These are phyloP conservation scores for Calcarius lapponicus DNA, from an alignment of 2,797 vertebrate species.

Conservation along the genomic window DNA sequence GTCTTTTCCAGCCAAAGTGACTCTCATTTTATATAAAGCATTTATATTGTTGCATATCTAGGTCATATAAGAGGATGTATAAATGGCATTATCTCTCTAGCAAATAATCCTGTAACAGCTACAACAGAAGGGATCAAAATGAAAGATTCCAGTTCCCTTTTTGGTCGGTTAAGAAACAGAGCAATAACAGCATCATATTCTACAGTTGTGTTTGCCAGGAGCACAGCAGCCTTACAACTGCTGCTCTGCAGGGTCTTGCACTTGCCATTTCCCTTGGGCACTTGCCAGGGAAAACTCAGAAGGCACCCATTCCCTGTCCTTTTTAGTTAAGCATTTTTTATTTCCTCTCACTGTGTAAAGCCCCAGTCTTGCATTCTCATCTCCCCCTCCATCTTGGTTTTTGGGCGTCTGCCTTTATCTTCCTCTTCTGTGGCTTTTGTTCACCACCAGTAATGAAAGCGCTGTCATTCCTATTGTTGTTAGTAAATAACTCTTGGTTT, in stretches of 20 bases:
- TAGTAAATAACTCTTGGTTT: not conserved
- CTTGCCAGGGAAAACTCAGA: not conserved
- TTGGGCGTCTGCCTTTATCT: not conserved
- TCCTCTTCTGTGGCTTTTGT: not conserved
- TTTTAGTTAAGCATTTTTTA: not conserved
- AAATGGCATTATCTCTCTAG: not conserved
- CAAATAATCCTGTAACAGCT: not conserved
- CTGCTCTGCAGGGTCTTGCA: not conserved
- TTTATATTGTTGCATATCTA: not conserved
- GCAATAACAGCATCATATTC: not conserved
- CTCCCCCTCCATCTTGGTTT: not conserved
- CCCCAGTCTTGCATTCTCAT: not conserved
- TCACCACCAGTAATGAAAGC: not conserved
- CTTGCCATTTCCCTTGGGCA: not conserved
- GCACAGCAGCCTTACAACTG: not conserved
- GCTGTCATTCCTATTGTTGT: not conserved
- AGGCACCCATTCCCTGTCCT: not conserved
- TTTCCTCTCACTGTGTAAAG: not conserved
- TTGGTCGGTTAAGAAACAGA: not conserved
- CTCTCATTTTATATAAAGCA: not conserved
- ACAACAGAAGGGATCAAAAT: not conserved
- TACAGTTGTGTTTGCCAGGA: not conserved
- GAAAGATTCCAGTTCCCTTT: not conserved
- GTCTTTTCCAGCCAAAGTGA: not conserved
- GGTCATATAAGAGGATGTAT: not conserved